These are phyloP conservation scores for Hiodon alosoides DNA, from an alignment of 2,113 vertebrate genomes.

Conservation along the genomic window DNA sequence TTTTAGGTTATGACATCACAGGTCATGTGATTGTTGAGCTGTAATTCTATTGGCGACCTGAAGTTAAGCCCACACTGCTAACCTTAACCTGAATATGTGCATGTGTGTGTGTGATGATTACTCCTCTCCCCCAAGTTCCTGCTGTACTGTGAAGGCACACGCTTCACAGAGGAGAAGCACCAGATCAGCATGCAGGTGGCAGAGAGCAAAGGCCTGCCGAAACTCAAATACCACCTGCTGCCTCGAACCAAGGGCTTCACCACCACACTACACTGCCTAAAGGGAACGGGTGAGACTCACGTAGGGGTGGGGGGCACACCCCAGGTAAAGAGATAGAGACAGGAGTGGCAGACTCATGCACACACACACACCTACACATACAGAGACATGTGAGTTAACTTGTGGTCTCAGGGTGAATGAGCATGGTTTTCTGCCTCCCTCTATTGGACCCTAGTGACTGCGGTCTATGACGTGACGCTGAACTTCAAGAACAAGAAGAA, in stretches of 20 bases:
- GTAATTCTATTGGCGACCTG: neutral
- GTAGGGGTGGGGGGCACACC: neutral
- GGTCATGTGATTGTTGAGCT: too few species aligned
- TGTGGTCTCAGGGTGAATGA: neutral
- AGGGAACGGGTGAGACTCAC: constrained; percentile 77
- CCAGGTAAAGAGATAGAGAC: neutral
- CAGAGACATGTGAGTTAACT: too few species aligned
- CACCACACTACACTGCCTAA: constrained; percentile 89
- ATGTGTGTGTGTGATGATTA: neutral
- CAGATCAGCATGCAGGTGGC: constrained; percentile 97
- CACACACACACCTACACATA: neutral
- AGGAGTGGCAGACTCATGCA: neutral
- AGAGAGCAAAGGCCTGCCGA: constrained; percentile 85
- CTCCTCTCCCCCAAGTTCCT: constrained; percentile 69
- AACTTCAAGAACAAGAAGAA: constrained; percentile 94
- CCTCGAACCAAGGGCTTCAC: constrained; percentile 97
- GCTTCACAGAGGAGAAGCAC: constrained; percentile 95
- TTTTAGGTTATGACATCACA: too few species aligned
- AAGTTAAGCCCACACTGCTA: neutral
- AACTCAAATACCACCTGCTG: constrained; percentile 90
- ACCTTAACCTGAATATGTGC: neutral
- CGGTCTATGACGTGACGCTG: constrained; percentile 93
- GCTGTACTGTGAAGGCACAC: constrained; percentile 93
- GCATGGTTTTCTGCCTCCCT: neutral
- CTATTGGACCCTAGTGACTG: constrained; percentile 65